These are phyloP conservation scores for Apogon talboti DNA, from an alignment of 2,797 vertebrate species.

Conservation along the genomic window DNA sequence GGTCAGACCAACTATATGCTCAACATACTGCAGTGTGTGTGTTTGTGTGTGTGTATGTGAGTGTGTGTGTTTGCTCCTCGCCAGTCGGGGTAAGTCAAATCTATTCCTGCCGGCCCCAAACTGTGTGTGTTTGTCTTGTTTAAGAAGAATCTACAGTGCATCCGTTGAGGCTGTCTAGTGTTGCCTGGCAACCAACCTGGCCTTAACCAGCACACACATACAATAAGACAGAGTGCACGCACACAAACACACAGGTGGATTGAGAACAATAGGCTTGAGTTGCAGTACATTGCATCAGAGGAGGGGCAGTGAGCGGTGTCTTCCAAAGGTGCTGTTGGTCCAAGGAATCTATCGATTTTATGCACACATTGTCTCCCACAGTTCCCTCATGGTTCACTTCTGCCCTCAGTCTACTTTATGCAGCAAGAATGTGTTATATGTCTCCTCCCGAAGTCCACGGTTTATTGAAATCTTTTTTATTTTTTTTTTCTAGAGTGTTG, in stretches of 20 bases:
- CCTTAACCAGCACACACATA: slow-evolving; percentile 63
- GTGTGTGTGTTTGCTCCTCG: slow-evolving; percentile 7
- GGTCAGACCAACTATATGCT: slow-evolving; percentile 71
- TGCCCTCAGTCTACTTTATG: slow-evolving; percentile 38
- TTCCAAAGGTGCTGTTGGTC: slow-evolving; percentile 40
- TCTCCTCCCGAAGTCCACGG: slow-evolving; percentile 53
- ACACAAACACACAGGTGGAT: slow-evolving; percentile 68
- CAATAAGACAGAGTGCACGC: slow-evolving; percentile 34
- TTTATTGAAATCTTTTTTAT: slow-evolving; percentile 35
- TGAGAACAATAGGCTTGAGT: slow-evolving; percentile 64
- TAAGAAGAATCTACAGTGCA: slow-evolving; percentile 61
- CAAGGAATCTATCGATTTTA: slow-evolving; percentile 50
- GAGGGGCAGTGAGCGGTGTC: slow-evolving; percentile 50
- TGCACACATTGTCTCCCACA: slow-evolving; percentile 32
- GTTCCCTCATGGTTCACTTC: slow-evolving; percentile 44
- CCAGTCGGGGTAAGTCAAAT: slow-evolving; percentile 23
- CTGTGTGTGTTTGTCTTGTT: slow-evolving; percentile 59
- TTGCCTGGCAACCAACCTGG: slow-evolving; percentile 81
- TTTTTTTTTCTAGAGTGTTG: slow-evolving; percentile 30
- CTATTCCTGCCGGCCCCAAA: slow-evolving; percentile 41
- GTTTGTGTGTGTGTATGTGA: slow-evolving; percentile 25
- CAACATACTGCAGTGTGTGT: slow-evolving; percentile 48
- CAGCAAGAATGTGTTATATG: slow-evolving; percentile 42
- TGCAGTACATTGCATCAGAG: slow-evolving; percentile 77
- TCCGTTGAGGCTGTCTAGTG: slow-evolving; percentile 66